These are phyloP conservation scores for Babyrousa celebensis DNA, from an alignment of 2,797 vertebrate genomes.

Conservation along the genomic window DNA sequence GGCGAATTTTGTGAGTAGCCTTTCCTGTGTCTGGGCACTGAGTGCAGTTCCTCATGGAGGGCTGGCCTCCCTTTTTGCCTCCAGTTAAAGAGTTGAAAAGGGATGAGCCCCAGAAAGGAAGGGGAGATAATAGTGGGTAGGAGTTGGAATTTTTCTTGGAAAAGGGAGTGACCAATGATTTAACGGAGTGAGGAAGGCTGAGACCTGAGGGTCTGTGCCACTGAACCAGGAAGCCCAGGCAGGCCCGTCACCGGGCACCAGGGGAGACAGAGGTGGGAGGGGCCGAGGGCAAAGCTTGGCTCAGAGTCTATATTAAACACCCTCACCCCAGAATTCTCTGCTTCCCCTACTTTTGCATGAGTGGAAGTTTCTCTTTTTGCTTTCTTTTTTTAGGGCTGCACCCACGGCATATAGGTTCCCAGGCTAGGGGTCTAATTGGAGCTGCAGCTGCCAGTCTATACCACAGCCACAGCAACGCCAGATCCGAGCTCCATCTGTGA, in stretches of 20 bases:
- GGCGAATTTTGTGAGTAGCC: not conserved
- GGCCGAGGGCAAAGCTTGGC: not conserved
- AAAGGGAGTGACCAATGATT: not conserved
- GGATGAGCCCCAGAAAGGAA: not conserved
- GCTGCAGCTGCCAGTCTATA: too few species aligned
- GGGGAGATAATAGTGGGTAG: not conserved
- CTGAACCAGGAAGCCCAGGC: not conserved
- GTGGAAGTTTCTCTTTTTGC: not conserved
- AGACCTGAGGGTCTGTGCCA: not conserved
- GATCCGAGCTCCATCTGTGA: too few species aligned
- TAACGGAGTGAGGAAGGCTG: slow-evolving; percentile 2
- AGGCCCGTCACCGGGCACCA: not conserved
- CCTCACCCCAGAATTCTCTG: not conserved
- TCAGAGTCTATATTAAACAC: not conserved
- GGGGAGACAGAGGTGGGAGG: not conserved
- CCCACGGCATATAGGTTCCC: too few species aligned
- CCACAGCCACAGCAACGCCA: too few species aligned
- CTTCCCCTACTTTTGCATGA: not conserved
- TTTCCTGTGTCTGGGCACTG: not conserved
- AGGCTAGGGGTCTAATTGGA: too few species aligned
- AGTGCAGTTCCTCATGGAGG: not conserved
- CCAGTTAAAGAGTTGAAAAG: not conserved
- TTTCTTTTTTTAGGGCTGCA: too few species aligned
- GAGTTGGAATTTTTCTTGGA: not conserved
- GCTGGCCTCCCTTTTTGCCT: not conserved